Percentiles rank a stretch among this genome's conserved stretches.
phyloP scores from a whole-genome alignment of 2,888 invertebrate species.

The Melinaea marsaeus region DNA sequence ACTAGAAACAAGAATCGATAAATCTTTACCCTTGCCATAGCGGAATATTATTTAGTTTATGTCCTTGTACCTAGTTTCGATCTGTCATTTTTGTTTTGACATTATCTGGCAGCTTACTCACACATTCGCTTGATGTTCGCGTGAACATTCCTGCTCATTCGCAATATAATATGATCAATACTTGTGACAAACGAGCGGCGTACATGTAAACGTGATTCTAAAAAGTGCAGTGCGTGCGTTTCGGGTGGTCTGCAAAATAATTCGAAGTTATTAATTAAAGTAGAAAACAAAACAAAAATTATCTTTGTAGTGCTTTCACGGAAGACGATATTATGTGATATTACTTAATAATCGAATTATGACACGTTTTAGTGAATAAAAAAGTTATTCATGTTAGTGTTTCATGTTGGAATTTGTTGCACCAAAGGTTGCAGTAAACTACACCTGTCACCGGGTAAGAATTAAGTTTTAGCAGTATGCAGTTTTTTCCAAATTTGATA shows the following conservation, averaged over 20 bases:
- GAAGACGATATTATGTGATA: not conserved
- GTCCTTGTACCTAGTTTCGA: too few relatives aligned
- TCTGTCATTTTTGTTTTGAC: too few relatives aligned
- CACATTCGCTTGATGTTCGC: not conserved
- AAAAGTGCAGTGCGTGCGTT: conserved; percentile 42
- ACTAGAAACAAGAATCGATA: too few relatives aligned
- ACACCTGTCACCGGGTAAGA: conserved; percentile 70
- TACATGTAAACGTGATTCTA: conserved; percentile 30
- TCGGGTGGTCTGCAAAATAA: conserved; percentile 24
- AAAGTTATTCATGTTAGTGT: conserved; percentile 18
- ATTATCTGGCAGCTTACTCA: too few relatives aligned
- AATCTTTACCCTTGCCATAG: too few relatives aligned
- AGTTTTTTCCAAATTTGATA: conserved; percentile 2
- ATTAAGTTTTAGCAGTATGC: conserved; percentile 33
- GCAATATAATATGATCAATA: not conserved
- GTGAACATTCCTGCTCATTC: not conserved
- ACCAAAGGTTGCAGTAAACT: conserved; percentile 29
- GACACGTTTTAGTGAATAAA: conserved; percentile 33
- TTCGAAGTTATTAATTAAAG: conserved; percentile 8
- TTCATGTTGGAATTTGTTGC: conserved; percentile 33
- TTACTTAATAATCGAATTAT: conserved; percentile 16
- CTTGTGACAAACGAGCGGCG: not conserved
- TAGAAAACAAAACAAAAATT: not conserved
- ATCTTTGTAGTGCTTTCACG: not conserved
- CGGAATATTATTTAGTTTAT: too few relatives aligned